Evolutionary conservation across 2,888 invertebrate genomes (phyloP).

Genomic region (Aelia acuminata): DNA sequence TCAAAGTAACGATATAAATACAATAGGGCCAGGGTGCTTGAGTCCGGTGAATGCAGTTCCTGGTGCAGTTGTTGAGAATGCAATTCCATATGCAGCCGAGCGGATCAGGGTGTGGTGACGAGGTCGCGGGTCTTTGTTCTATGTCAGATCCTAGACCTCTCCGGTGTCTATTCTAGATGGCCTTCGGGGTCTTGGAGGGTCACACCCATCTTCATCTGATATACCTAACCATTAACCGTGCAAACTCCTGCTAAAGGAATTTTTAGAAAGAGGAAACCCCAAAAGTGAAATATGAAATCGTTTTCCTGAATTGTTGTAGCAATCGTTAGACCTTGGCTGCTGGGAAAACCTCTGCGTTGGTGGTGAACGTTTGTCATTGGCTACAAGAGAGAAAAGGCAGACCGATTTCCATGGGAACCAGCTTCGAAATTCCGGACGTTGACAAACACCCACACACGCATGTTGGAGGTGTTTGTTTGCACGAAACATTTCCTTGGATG

Average conservation of each 20-base stretch:
- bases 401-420: constrained; percentile 33
- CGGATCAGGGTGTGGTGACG: constrained; percentile 35
- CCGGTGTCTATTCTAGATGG: not conserved
- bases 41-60: not conserved
- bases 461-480: not conserved
- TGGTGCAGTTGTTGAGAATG: not conserved
- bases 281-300: not conserved
- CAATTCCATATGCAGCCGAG: constrained; percentile 12
- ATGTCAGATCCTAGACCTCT: constrained; percentile 1
- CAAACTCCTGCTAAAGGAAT: not conserved
- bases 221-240: not conserved
- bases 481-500: not conserved
- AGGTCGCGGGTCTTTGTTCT: constrained; percentile 25
- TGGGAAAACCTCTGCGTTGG: constrained; percentile 13
- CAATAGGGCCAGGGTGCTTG: not conserved
- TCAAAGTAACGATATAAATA: not conserved
- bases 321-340: constrained; percentile 14
- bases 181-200: not conserved
- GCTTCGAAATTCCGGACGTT: constrained; percentile 20
- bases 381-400: not conserved
- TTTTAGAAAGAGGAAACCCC: constrained; percentile 10
- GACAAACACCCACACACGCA: constrained; percentile 24
- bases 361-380: not conserved
- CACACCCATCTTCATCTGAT: not conserved
- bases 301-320: constrained; percentile 12